Percentiles rank a stretch among this genome's conserved stretches.
Evolutionary conservation across 2,888 invertebrate genomes (phyloP).

Genomic region (Melanostoma scalare): DNA sequence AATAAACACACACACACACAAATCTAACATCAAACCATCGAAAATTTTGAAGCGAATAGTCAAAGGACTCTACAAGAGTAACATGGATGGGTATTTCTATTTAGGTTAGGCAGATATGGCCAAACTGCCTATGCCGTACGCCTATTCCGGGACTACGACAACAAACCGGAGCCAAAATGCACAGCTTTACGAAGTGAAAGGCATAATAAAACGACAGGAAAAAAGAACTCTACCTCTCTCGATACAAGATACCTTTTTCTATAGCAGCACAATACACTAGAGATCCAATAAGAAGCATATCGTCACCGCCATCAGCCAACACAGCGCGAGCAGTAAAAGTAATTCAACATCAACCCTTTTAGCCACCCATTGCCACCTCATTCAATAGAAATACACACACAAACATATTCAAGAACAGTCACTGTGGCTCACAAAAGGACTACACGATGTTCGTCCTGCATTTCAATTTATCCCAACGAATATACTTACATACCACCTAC

Average conservation of each 20-base stretch:
- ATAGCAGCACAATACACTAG: constrained; percentile 53
- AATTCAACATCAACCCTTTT: constrained; percentile 62
- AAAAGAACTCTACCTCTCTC: constrained; percentile 10
- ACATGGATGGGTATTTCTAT: constrained; percentile 59
- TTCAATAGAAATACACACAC: constrained; percentile 9
- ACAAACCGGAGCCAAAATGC: constrained; percentile 68
- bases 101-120: constrained; percentile 65
- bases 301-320: constrained; percentile 72
- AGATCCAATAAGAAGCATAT: constrained; percentile 71
- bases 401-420: constrained; percentile 32
- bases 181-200: constrained; percentile 47
- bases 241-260: constrained; percentile 46
- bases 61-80: constrained; percentile 60
- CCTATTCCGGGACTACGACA: constrained; percentile 70
- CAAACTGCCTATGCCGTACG: constrained; percentile 66
- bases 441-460: constrained; percentile 69
- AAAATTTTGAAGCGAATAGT: constrained; percentile 59
- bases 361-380: constrained; percentile 12
- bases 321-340: constrained; percentile 70
- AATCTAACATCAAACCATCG: constrained; percentile 46
- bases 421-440: constrained; percentile 64
- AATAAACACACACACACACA: constrained; percentile 5
- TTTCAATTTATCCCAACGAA: constrained; percentile 67
- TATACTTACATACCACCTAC: constrained; percentile 34
- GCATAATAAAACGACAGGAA: constrained; percentile 45